Evolutionary conservation across 2,113 vertebrate genomes (phyloP), one percentile per base, ranked within the genome.

Genomic region (Nerophis lumbriciformis): DNA sequence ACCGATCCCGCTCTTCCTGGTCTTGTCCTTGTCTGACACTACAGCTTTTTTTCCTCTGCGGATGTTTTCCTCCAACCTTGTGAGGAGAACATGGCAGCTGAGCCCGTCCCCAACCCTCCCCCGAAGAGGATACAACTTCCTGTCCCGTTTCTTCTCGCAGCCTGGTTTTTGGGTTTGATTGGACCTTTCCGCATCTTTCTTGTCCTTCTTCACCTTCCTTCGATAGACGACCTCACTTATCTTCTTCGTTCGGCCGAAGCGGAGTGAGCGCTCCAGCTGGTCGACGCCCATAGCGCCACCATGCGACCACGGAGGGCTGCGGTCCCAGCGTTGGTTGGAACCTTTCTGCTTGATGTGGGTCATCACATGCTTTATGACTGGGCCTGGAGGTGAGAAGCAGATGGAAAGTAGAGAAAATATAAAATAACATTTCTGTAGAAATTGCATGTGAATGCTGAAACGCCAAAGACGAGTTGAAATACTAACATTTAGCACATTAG

Each of bases 61-160:
- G 35, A 73, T 35, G 48, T 65, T 73, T 59, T 85, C 79, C 45
- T 95, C 93, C 65, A 97, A 76, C 50, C 94, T 89, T 1, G 94
- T 95, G 59, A 95, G 93, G 12, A 96, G 86, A 68, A 95, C 95
- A 12, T 92, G 93, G 75, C 94, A 97, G 74, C 93, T 92, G 53
- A 89, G 79, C 6, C 83, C 84, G 52, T 51, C 48, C 8, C 75
- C 85, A 1, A 72, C 59, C 1, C 94, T 88, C 38, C 93, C 90
- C 15, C 95, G 90, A 75, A 99, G 77, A 0, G 95, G 95, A 80
- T 99, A 99, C 1, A 90, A 92, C 87, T 99, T 99, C 38, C 95
- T 85, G 63, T 87, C 83, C 42, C 75, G 80, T 82, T 96, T 98
- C 39, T 94, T 90, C 9, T 86, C 76, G 1, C 68, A 77, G 53